Conservation (phyloP, 2,888 invertebrate genomes). For the Dryococelus australis region DNA sequence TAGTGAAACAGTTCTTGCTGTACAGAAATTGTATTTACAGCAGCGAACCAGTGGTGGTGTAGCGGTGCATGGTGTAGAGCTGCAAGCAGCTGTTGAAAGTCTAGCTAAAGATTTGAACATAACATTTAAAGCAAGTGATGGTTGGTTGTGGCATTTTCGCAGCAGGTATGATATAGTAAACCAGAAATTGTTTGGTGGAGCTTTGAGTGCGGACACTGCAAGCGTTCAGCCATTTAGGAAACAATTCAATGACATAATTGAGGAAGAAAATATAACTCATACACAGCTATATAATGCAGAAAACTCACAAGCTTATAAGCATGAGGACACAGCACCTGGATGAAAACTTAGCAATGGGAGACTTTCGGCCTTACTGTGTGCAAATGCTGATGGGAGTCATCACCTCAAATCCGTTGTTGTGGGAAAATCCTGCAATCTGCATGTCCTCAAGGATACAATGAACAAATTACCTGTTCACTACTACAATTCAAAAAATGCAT, state of each 20-base stretch:
- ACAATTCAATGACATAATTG: not conserved
- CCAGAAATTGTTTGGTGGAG: not conserved
- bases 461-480: slow-evolving; percentile 13
- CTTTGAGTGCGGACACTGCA: not conserved
- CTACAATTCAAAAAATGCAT: slow-evolving; percentile 22
- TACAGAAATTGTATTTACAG: not conserved
- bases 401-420: not conserved
- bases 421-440: not conserved
- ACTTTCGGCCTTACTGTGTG: not conserved
- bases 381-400: slow-evolving; percentile 23
- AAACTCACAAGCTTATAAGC: not conserved
- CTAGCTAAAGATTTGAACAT: not conserved
- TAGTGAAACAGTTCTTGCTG: not conserved
- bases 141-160: slow-evolving; percentile 20
- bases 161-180: not conserved
- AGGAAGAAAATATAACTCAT: not conserved
- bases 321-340: not conserved
- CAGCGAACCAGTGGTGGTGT: not conserved
- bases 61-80: not conserved
- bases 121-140: slow-evolving; percentile 24
- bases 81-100: slow-evolving; percentile 3
- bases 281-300: not conserved
- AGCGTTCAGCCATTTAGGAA: not conserved
- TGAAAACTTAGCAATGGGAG: not conserved
- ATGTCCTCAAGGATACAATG: not conserved